Evolutionary conservation across 1,140 invertebrate genomes (phyloP).

Genomic region (Bombus soroeensis): DNA sequence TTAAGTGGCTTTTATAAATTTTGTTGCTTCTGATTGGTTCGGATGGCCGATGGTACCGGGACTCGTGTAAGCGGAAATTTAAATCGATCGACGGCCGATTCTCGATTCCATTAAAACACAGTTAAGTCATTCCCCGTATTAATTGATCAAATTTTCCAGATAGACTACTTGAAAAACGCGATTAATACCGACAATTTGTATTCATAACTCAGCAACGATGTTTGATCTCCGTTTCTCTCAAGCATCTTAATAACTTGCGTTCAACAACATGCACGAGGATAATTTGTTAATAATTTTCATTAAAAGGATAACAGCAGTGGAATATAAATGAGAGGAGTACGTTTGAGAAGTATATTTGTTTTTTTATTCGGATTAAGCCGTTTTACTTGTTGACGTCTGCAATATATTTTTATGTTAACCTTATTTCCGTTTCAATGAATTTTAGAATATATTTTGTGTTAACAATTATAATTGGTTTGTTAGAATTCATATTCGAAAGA

Average conservation of each 20-base stretch:
- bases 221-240: neutral
- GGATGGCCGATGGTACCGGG: neutral
- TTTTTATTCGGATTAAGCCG: neutral
- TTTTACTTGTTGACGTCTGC: neutral
- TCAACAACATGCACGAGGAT: neutral
- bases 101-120: slow-evolving; percentile 11
- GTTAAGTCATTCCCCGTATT: slow-evolving; percentile 15
- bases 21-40: neutral
- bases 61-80: slow-evolving; percentile 25
- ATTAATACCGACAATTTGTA: slow-evolving; percentile 22
- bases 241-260: neutral
- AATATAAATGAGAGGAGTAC: neutral
- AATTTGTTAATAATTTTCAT: slow-evolving; percentile 25
- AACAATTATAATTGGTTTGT: no score
- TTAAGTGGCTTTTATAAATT: slow-evolving; percentile 21
- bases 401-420: neutral
- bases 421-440: neutral
- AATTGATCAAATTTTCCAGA: slow-evolving; percentile 22
- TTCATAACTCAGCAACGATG: neutral
- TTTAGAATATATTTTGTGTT: no score
- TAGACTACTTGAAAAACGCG: neutral
- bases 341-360: neutral
- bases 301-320: neutral
- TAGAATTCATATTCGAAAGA: no score
- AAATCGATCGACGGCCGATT: slow-evolving; percentile 18